Base-by-base conservation (phyloP, 2,113 vertebrate species). In the Bolborhynchus lineola region DNA sequence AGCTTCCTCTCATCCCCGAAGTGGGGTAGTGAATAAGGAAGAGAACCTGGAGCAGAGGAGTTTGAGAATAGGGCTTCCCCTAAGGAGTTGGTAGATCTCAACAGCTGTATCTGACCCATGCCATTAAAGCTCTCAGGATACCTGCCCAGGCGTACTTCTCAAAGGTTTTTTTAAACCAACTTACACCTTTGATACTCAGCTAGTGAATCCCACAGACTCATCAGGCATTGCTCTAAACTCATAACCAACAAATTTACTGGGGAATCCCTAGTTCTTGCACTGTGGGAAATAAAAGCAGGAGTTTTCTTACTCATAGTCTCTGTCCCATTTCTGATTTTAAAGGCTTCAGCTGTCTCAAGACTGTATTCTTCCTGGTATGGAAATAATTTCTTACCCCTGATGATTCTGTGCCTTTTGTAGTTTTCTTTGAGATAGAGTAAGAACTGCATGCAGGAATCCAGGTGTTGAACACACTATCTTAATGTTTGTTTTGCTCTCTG, bases 1-100 rank as follows among this genome's bases (percentile, higher is more conserved):
- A 31, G 7, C 29, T 63, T 67, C 55, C 31, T 63, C 72, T 69
- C 1, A 1, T 63, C 6, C 6, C 16, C 9, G 9, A 1, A 0
- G 6, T 70, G 29, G 8, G 6, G 47, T 28, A 6, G 6, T 50
- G 24, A 2, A 3, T 55, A 53, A 70, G 55, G 35, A 86, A 62
- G 28, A n/a, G n/a, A 81, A 44, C 1, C 12, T 69, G 46, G 11
- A 92, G 25, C 4, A 82, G 82, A 72, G 15, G 35, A 44, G 4
- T 59, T 10, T 53, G 59, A 74, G 44, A 69, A 21, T 17, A 23
- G 82, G 6, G 41, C 63, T 83, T 77, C 13, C 42, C 23, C 60
- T 42, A 13, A 5, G 60, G 65, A 53, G 16, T 15, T 3, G 1
- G 17, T 42, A 63, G 35, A 39, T 60, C 49, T 86, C 18, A 62